Base-by-base conservation (phyloP, 2,797 vertebrate species). In the Tragopan temminckii region DNA sequence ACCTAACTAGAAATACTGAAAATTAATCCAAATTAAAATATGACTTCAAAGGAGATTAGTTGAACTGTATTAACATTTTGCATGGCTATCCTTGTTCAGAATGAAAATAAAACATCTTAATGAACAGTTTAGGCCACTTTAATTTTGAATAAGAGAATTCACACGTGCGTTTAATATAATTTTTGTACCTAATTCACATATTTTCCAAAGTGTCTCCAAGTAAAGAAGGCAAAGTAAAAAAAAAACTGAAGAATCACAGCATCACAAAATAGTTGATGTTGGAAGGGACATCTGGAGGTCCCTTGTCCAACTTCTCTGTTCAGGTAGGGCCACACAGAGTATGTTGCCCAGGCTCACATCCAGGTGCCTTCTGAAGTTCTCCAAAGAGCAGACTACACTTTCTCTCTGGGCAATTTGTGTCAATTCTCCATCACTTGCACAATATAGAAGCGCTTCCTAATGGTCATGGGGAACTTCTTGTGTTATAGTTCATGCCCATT, bases 1-100 rank as follows among this genome's bases (percentile, higher is more conserved):
- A 63, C 57, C 43, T 90, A 76, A 81, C 77, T 24, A 78, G n/a
- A 17, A 48, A 72, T 90, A 70, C 13, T 57, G 57, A 74, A 89
- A 90, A 90, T 77, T 80, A 88, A 92, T 85, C 40, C 64, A 77
- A 93, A 92, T 67, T 92, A 87, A 88, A 90, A 77, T 31, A 7
- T 1, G 40, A 40, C 31, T 89, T 67, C 24, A 53, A 90, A 94
- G 42, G 18, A 94, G 86, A 92, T 89, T 85, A 94, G 23, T 52
- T 63, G 72, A 90, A 82, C 8, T 45, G 5, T n/a, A 68, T 69
- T 84, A 93, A 58, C 10, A 40, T 71, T 72, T 72, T 43, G 19
- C 27, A 85, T 16, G 38, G 31, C 7, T 80, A 79, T 63, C 16
- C 21, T 82, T 80, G 77, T 8, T 82, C 53, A 63, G 29, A 94